Base-by-base conservation (phyloP, 2,888 invertebrate genomes). In the Spodoptera exigua region DNA sequence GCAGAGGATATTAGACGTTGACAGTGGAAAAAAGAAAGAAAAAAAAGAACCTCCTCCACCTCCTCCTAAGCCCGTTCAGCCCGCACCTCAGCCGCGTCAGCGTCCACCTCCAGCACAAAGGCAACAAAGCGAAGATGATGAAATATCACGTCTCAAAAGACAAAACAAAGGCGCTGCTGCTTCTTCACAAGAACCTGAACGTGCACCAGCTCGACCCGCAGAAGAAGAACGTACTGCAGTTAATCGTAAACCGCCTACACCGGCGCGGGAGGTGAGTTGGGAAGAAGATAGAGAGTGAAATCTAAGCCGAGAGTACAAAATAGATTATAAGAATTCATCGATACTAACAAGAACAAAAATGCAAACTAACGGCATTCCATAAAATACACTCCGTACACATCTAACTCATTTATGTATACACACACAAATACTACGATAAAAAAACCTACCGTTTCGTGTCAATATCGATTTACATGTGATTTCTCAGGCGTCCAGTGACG, bases 91-190 rank as follows among this genome's bases (percentile, higher is more conserved):
- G 55, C 94, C 93, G 48, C 92, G 95, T 49, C 94, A 27, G 27
- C 27, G 93, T 46, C 95, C 95, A 37, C 95, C 95, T 41, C 95
- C 96, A n/a, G 95, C 97, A 10, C 95, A 96, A 47, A 95, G 97
- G 63, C 98, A 98, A 89, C 95, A 96, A 70, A 97, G 97, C 85
- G 98, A 98, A 91, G 98, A 98, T 81, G 98, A 98, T 83, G 98
- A 98, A 88, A 98, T 98, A 67, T 95, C 97, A 10, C 96, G 97
- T 81, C 97, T 97, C 71, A 98, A 98, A 91, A 96, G 97, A 83
- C 97, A 97, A 90, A 98, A 97, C 82, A 98, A 98, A 88, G 93
- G 92, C 17, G 96, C 96, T 16, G 95, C 96, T 14, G 95, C 96
- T 18, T 94, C 96, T 11, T 95, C 96, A 16, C 91, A 94, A 80